These are phyloP conservation scores for Rhynchophorus ferrugineus DNA, from an alignment of 1,140 invertebrate species.

Conservation along the genomic window DNA sequence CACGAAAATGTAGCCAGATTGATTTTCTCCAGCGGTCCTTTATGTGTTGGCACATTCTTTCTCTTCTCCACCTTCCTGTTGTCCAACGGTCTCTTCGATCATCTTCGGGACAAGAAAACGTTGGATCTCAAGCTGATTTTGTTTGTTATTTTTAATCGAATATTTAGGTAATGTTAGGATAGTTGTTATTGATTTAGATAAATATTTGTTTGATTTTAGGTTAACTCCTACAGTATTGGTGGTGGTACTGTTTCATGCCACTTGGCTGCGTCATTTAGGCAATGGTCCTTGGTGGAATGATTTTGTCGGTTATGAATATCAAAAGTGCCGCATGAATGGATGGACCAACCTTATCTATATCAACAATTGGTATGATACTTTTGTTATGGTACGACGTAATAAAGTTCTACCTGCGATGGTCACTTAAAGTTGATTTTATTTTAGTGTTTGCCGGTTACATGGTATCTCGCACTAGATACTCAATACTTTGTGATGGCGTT, in stretches of 20 bases:
- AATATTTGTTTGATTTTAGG: no score
- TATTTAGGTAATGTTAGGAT: constrained; percentile 19
- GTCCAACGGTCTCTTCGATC: constrained; percentile 16
- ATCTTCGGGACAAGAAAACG: constrained; percentile 16
- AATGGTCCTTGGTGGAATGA: constrained; percentile 31
- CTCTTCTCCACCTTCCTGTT: constrained; percentile 23
- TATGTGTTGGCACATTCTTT: constrained; percentile 25
- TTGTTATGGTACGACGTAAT: constrained; percentile 33
- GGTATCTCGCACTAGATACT: constrained; percentile 42
- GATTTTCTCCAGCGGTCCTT: constrained; percentile 18
- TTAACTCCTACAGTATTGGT: constrained; percentile 25
- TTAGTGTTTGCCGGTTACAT: constrained; percentile 39
- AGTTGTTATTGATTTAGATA: no score
- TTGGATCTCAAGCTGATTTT: constrained; percentile 11
- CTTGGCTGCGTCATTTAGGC: constrained; percentile 25
- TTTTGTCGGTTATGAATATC: constrained; percentile 24
- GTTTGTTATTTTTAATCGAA: constrained; percentile 17
- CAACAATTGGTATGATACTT: constrained; percentile 47
- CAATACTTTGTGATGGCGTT: constrained; percentile 38
- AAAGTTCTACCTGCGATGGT: not conserved
- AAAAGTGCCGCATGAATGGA: constrained; percentile 33
- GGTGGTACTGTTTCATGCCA: constrained; percentile 26
- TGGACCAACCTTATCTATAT: constrained; percentile 50
- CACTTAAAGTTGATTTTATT: constrained; percentile 7
- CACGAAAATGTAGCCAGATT: constrained; percentile 8